phyloP scores from a whole-genome alignment of 2,888 invertebrate species.

The Bursaphelenchus okinawaensis region DNA sequence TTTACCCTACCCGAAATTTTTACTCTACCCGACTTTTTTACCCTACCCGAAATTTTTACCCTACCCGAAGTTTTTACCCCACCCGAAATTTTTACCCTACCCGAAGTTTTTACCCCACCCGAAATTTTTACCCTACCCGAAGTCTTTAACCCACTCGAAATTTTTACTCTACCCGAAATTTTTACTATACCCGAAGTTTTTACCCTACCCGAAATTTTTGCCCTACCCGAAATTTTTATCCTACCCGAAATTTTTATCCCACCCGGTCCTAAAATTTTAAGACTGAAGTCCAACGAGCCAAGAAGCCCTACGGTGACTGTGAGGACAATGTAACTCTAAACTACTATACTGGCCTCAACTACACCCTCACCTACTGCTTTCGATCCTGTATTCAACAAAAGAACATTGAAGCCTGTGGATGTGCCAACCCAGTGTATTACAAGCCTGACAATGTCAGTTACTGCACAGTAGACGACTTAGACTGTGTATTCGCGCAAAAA shows the following conservation, averaged over 20 bases:
- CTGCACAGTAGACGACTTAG: conserved; percentile 3
- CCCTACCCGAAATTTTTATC: too few species aligned
- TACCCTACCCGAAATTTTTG: too few species aligned
- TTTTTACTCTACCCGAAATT: too few species aligned
- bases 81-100: too few species aligned
- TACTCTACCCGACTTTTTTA: too few species aligned
- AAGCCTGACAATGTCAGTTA: conserved; percentile 15
- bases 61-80: too few species aligned
- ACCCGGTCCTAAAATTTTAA: neutral
- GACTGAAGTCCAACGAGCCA: conserved; percentile 13
- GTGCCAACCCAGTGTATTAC: conserved; percentile 19
- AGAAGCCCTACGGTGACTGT: conserved; percentile 19
- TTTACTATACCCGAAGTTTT: too few species aligned
- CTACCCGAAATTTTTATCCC: neutral
- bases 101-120: too few species aligned
- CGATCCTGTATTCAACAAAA: conserved; percentile 17
- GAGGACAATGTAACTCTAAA: conserved; percentile 7
- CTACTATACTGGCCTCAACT: conserved; percentile 18
- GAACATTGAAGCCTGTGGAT: conserved; percentile 14
- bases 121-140: too few species aligned
- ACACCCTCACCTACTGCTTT: conserved; percentile 18
- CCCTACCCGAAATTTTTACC: too few species aligned
- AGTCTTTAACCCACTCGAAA: too few species aligned
- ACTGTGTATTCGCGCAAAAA: neutral
- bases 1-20: too few species aligned